Evolutionary conservation across 2,113 vertebrate species (phyloP).

Genomic region (Neomonachus schauinslandi): DNA sequence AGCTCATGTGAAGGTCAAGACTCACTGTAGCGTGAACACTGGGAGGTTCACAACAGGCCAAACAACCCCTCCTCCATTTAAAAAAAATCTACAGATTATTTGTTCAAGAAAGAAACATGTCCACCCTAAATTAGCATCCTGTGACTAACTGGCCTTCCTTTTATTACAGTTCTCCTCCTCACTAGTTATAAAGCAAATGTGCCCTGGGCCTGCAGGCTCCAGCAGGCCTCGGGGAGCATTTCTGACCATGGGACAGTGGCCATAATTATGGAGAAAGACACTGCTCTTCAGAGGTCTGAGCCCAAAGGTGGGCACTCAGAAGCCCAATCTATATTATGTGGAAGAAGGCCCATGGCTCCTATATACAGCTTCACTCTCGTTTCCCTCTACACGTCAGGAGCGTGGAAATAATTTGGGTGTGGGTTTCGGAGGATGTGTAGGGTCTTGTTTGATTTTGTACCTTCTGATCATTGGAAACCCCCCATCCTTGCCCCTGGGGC

Average conservation of each 20-base stretch:
- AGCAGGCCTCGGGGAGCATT: constrained; percentile 36
- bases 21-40: neutral
- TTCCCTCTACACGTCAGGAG: neutral
- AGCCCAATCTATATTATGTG: rapidly evolving
- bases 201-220: neutral
- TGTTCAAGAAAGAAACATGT: neutral
- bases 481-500: constrained; percentile 33
- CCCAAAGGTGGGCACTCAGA: no score
- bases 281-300: neutral
- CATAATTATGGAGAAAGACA: constrained; percentile 38
- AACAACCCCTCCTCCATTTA: neutral
- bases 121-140: constrained; percentile 27
- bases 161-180: neutral
- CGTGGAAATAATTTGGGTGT: neutral
- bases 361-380: rapidly evolving
- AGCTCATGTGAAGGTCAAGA: neutral
- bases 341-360: neutral
- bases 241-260: constrained; percentile 1
- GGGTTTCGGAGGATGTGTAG: neutral
- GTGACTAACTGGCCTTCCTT: neutral
- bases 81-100: neutral
- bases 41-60: neutral
- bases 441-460: neutral
- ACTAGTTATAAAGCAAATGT: neutral
- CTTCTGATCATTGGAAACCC: neutral